Percentiles rank a stretch among this genome's conserved stretches.
phyloP scores from a whole-genome alignment of 2,888 invertebrate species.

The Diaperis boleti region DNA sequence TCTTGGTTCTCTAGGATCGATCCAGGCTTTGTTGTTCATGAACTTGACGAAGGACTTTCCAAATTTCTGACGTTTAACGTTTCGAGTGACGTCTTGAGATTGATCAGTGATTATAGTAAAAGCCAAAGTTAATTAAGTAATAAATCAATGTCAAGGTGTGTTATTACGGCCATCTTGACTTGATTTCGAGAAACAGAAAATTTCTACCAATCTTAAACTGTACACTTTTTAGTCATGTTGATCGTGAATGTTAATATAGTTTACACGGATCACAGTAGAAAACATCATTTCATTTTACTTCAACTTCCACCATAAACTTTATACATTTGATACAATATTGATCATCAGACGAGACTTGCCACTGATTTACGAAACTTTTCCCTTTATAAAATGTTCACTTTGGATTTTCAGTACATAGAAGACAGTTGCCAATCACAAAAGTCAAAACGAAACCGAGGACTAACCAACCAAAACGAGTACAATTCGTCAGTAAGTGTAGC shows the following conservation, averaged over 20 bases:
- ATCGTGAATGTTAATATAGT: no score
- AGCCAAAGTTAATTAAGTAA: conserved; percentile 10
- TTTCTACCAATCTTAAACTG: no score
- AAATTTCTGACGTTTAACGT: conserved; percentile 1
- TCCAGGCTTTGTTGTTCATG: conserved; percentile 1
- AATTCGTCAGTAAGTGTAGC: conserved; percentile 87
- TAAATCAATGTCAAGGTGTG: conserved; percentile 21
- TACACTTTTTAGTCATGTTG: no score
- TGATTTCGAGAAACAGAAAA: no score
- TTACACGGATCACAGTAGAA: no score
- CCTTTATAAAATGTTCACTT: background rate
- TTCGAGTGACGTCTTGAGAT: conserved; percentile 9
- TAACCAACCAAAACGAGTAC: conserved; percentile 90
- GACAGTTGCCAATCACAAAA: conserved; percentile 83
- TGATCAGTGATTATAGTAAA: conserved; percentile 16
- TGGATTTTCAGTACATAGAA: conserved; percentile 63
- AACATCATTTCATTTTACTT: no score
- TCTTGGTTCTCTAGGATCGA: background rate
- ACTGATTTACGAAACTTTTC: no score
- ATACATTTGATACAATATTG: no score
- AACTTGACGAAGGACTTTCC: conserved; percentile 6
- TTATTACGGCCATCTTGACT: no score
- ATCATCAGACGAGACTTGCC: no score
- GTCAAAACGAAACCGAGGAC: conserved; percentile 82
- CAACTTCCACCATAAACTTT: no score